A percentile compares a stretch with the other conserved stretches of the same genome.
These are phyloP conservation scores for Istiophorus platypterus DNA, from an alignment of 2,113 vertebrate genomes.

Conservation along the genomic window DNA sequence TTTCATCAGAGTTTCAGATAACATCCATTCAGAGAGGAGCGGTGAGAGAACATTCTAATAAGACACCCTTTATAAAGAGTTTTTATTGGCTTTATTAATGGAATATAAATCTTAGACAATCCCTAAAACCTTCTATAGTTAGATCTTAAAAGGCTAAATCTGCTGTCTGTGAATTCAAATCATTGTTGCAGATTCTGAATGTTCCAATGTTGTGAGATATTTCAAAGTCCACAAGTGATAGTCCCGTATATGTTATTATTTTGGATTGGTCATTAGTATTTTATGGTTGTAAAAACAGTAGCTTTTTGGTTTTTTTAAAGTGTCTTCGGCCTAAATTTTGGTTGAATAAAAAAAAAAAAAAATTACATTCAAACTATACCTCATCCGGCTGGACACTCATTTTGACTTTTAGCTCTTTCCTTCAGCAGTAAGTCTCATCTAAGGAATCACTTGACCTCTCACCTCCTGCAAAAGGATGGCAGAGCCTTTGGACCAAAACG, in stretches of 20 bases:
- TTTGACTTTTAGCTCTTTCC: neutral
- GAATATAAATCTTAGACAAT: neutral
- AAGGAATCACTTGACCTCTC: neutral
- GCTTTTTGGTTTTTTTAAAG: no score
- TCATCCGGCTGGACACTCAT: no score
- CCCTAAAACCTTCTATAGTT: neutral
- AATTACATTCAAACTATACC: no score
- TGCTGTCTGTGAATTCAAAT: neutral
- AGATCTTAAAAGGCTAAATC: neutral
- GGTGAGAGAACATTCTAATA: slow-evolving; percentile 15
- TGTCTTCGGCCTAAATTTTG: neutral
- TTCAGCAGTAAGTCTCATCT: neutral
- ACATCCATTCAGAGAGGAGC: neutral
- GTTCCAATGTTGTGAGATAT: no score
- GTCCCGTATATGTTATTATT: no score
- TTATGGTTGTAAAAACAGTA: no score
- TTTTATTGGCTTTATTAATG: neutral
- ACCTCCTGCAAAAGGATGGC: neutral
- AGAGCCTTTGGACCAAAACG: neutral
- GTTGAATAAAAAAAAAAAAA: neutral
- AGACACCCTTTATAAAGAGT: slow-evolving; percentile 22
- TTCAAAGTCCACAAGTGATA: no score
- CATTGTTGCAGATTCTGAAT: no score
- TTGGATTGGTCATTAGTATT: no score
- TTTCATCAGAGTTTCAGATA: neutral